phyloP scores from a whole-genome alignment of 1,140 invertebrate species.

The Calliopsis andreniformis region DNA sequence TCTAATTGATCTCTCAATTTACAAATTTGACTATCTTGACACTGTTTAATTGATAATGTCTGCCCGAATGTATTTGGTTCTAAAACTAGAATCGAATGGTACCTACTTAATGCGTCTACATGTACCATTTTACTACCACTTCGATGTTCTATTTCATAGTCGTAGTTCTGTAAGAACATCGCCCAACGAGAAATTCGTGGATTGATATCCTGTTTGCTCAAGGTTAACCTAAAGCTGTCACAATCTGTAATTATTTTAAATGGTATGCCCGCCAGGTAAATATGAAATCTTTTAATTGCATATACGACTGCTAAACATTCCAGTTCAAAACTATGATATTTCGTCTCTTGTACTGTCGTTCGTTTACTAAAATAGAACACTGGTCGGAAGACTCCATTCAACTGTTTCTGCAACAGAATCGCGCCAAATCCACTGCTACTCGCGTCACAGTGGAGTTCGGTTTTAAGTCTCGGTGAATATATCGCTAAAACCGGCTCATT shows the following conservation, averaged over 20 bases:
- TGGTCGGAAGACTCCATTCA: too few relatives aligned
- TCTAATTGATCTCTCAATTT: neutral
- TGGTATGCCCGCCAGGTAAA: conserved; percentile 69
- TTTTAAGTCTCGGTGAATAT: neutral
- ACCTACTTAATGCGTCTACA: conserved; percentile 69
- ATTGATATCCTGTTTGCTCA: conserved; percentile 68
- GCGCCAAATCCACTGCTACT: neutral
- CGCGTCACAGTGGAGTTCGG: neutral
- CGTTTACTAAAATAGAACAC: too few relatives aligned
- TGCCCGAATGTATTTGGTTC: neutral
- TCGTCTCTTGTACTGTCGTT: too few relatives aligned
- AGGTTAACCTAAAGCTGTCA: conserved; percentile 67
- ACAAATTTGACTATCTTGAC: neutral
- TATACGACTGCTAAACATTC: conserved; percentile 72
- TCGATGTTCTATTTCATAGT: conserved; percentile 69
- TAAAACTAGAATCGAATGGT: neutral
- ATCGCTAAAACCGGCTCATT: neutral
- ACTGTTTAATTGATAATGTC: neutral
- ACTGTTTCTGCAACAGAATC: too few relatives aligned
- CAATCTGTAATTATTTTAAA: conserved; percentile 72
- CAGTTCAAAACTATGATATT: conserved; percentile 65
- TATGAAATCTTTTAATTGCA: conserved; percentile 58
- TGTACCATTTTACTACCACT: conserved; percentile 67
- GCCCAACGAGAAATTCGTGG: conserved; percentile 72
- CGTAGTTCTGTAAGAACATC: conserved; percentile 67